Evolutionary conservation across 37 sponge, comb jelly and placozoan genomes (phyloP).

Genomic region (Axinella damicornis): DNA sequence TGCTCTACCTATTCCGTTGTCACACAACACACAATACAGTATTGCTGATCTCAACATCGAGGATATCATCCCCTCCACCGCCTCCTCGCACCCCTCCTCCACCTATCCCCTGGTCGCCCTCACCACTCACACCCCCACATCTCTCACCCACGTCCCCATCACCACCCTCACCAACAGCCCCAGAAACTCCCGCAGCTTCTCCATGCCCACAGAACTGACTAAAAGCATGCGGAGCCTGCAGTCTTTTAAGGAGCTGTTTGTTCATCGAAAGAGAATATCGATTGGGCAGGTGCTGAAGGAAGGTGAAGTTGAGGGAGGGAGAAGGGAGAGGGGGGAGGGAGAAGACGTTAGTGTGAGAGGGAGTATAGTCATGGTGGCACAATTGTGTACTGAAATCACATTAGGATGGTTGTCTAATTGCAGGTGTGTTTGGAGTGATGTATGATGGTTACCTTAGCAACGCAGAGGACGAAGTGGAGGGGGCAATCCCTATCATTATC

Average conservation of each 20-base stretch:
- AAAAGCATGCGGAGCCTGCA: constrained; percentile 53
- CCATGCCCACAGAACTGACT: constrained; percentile 20
- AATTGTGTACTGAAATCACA: no score
- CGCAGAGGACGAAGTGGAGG: constrained; percentile 85
- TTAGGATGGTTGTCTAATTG: neutral
- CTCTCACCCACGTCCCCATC: neutral
- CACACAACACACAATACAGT: neutral
- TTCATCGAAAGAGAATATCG: constrained; percentile 67
- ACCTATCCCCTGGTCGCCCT: constrained; percentile 4
- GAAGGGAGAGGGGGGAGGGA: neutral
- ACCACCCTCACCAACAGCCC: neutral
- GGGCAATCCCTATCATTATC: constrained; percentile 69
- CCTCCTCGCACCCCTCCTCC: neutral
- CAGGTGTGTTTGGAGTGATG: constrained; percentile 78
- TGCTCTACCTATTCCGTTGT: neutral
- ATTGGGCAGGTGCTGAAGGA: constrained; percentile 65
- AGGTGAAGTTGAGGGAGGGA: constrained; percentile 36
- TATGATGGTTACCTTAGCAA: constrained; percentile 85
- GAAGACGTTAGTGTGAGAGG: neutral
- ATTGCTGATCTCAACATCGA: constrained; percentile 28
- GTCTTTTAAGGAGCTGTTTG: constrained; percentile 62
- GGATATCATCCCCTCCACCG: constrained; percentile 24
- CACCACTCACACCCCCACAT: constrained; percentile 11
- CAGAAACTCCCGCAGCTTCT: constrained; percentile 14
- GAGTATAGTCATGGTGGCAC: neutral